Evolutionary conservation across 2,888 invertebrate genomes (phyloP).

Genomic region (Zygothrica quintamaculata): DNA sequence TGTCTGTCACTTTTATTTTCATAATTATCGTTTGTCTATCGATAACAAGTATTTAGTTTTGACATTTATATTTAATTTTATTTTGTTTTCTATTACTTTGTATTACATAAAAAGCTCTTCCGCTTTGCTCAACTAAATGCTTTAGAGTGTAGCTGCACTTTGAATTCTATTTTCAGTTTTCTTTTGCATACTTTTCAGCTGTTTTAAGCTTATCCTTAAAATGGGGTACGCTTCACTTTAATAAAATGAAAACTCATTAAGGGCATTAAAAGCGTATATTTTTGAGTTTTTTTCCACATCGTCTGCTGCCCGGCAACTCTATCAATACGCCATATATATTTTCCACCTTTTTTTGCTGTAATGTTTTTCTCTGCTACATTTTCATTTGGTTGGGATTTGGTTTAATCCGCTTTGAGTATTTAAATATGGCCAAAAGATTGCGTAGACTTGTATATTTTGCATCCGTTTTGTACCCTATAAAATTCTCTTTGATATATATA

Average conservation of each 20-base stretch:
- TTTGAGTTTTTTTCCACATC: slow-evolving; percentile 30
- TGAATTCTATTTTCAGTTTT: no score
- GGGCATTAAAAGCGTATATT: slow-evolving; percentile 70
- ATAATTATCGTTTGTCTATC: no score
- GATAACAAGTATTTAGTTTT: no score
- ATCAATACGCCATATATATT: slow-evolving; percentile 68
- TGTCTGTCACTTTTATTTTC: no score
- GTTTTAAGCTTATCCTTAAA: slow-evolving; percentile 21
- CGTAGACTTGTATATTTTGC: no score
- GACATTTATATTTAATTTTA: no score
- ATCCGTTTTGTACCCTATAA: slow-evolving; percentile 6
- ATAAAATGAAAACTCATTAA: slow-evolving; percentile 66
- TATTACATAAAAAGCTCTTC: no score
- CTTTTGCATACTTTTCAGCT: slow-evolving; percentile 13
- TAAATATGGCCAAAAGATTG: slow-evolving; percentile 66
- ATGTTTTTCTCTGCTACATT: slow-evolving; percentile 1
- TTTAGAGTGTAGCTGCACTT: no score
- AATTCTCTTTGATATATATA: background rate
- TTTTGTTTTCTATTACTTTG: no score
- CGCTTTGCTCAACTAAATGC: no score
- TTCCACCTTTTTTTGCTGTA: slow-evolving; percentile 27
- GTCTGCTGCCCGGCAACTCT: slow-evolving; percentile 59
- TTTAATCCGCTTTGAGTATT: slow-evolving; percentile 81
- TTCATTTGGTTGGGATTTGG: slow-evolving; percentile 33
- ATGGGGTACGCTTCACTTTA: slow-evolving; percentile 29